Evolutionary conservation across 2,797 vertebrate species (phyloP), one percentile per base, ranked within the genome.

Genomic region (Streptopelia turtur): DNA sequence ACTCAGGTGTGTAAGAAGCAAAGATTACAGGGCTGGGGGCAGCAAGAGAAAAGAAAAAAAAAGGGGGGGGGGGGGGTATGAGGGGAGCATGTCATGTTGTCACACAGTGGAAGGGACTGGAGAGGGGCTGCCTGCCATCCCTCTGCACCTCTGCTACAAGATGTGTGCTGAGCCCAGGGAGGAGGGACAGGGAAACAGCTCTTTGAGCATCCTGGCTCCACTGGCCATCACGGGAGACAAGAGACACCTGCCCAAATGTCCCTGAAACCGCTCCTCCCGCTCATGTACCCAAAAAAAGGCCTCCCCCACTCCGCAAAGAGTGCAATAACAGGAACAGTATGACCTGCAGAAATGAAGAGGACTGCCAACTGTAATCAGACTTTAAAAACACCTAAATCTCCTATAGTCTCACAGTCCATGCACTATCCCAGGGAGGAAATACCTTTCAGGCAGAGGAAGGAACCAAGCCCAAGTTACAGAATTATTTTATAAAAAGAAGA

Each of bases 381-480:
- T 86, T 76, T 93, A 76, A 84, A 94, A 94, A 84, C 43, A 95
- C 83, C 70, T 70, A 41, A 45, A 59, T 7, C 27, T 91, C 63
- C 86, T 95, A 89, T 20, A 94, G 81, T 63, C 83, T 55, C 30
- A 3, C 63, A 82, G 56, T 30, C 61, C 41, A 30, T 37, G 24
- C 61, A 59, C 56, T 0, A 0, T 94, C 90, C 55, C 35, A 74
- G 70, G 56, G 90, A 96, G 96, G 96, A 97, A 97, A 95, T 95
- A 97, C 39, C 88, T 96, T 95, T 97, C 95, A 97, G 81, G 66
- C 83, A 94, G 83, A 95, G 96, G 96, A 97, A 97, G 95, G 95
- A 97, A 97, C 96, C 3, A 9, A 95, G 80, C 93, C 88, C 86
- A 97, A 93, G 86, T 80, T 70, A 82, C 81, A 95, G 75, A 94